phyloP scores from a whole-genome alignment of 2,888 invertebrate genomes.

The Meiosimyza decipiens region DNA sequence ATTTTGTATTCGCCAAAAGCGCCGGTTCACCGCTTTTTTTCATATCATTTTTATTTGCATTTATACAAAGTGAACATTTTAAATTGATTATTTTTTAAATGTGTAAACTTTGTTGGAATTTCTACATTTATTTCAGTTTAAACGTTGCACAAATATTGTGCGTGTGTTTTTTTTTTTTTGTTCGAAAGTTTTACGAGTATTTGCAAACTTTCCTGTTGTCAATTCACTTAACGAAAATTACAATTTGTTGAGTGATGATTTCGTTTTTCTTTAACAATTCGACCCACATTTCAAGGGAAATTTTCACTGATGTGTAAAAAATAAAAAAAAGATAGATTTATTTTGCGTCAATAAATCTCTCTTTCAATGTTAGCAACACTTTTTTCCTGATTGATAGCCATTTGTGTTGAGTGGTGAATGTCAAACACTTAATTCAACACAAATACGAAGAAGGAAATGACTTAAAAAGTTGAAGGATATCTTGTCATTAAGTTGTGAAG shows the following conservation, averaged over 20 bases:
- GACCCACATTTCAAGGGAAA: conserved; percentile 1
- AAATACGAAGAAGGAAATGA: neutral
- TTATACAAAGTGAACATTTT: no score
- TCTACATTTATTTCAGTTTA: no score
- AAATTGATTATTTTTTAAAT: no score
- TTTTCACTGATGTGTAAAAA: no score
- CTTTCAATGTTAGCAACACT: neutral
- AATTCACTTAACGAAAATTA: conserved; percentile 9
- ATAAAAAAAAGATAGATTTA: no score
- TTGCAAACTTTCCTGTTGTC: neutral
- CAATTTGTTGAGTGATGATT: conserved; percentile 8
- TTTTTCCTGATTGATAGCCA: conserved; percentile 9
- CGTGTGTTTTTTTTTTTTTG: neutral
- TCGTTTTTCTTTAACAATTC: neutral
- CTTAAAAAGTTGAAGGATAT: no score
- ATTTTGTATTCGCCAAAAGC: no score
- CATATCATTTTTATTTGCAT: no score
- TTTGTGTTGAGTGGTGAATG: neutral
- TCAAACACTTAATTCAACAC: neutral
- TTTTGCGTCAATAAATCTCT: no score
- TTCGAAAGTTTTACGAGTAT: neutral
- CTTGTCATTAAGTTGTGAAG: no score
- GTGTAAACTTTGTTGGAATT: no score
- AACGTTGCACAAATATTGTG: neutral
- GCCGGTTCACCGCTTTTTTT: no score